Percentiles rank a stretch among this genome's conserved stretches.
Evolutionary conservation across 1,140 invertebrate species (phyloP).

Genomic region (Aradophagus sp.): DNA sequence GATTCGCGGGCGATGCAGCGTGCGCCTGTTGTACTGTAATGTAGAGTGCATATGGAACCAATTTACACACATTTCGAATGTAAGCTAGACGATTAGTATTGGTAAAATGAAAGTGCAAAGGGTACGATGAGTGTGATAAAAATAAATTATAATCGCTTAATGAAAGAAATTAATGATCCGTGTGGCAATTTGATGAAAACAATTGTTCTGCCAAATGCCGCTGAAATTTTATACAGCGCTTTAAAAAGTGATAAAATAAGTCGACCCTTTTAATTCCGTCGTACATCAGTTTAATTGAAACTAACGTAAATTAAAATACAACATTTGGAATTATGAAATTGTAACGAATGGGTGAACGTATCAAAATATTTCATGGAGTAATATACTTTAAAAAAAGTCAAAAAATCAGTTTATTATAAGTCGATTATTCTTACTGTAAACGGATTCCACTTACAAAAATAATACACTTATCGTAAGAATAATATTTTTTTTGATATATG

Average conservation of each 20-base stretch:
- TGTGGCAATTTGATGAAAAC: constrained; percentile 24
- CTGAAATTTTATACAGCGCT: constrained; percentile 3
- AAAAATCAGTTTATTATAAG: too few relatives aligned
- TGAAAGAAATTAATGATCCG: constrained; percentile 34
- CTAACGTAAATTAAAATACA: too few relatives aligned
- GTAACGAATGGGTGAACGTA: too few relatives aligned
- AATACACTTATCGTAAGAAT: too few relatives aligned
- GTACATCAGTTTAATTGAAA: too few relatives aligned
- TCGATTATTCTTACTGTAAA: too few relatives aligned
- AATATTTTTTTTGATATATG: too few relatives aligned
- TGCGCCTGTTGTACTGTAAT: constrained; percentile 68
- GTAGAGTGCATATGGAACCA: constrained; percentile 71
- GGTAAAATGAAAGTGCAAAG: constrained; percentile 52
- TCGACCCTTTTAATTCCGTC: too few relatives aligned
- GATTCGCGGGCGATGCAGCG: constrained; percentile 58
- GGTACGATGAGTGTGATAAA: constrained; percentile 28
- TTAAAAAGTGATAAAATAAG: constrained; percentile 1
- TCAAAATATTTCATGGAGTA: too few relatives aligned
- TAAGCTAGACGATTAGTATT: constrained; percentile 47
- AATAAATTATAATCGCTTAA: constrained; percentile 33
- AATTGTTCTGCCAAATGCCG: constrained; percentile 2
- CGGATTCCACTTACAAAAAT: too few relatives aligned
- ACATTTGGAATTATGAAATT: too few relatives aligned
- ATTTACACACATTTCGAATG: constrained; percentile 69
- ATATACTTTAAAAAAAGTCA: too few relatives aligned